Percentiles rank a stretch among this genome's conserved stretches.
Evolutionary conservation across 2,113 vertebrate genomes (phyloP).

Genomic region (Anoplopoma fimbria): DNA sequence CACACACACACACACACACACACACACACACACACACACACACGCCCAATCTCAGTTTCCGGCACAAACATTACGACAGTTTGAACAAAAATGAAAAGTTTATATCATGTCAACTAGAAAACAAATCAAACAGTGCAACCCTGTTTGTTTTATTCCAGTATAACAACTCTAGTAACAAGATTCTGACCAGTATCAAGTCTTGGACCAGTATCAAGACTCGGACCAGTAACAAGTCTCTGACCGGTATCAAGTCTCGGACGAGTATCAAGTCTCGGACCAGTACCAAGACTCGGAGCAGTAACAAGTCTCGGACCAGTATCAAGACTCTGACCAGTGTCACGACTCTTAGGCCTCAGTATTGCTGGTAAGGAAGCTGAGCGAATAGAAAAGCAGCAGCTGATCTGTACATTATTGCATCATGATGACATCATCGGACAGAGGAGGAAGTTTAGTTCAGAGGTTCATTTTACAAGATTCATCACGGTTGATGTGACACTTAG

Average conservation of each 20-base stretch:
- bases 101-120: not conserved
- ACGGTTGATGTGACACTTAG: slow-evolving; percentile 34
- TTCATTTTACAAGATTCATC: slow-evolving; percentile 19
- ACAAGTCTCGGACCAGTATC: no score
- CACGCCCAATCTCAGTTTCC: slow-evolving; percentile 20
- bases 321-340: not conserved
- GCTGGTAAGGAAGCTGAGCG: slow-evolving; percentile 17
- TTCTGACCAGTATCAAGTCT: no score
- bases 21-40: not conserved
- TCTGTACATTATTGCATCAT: slow-evolving; percentile 68
- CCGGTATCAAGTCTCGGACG: no score
- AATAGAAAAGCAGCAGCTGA: slow-evolving; percentile 55
- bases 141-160: slow-evolving; percentile 22
- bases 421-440: slow-evolving; percentile 61
- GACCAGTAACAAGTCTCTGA: no score
- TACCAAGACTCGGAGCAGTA: no score
- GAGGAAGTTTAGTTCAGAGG: slow-evolving; percentile 34
- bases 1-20: not conserved
- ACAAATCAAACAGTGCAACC: slow-evolving; percentile 20
- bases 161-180: not conserved
- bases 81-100: slow-evolving; percentile 3
- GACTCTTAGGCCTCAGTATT: slow-evolving; percentile 17
- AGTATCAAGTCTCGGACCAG: no score
- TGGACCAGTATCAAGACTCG: not conserved
- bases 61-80: not conserved